Percentiles rank a stretch among this genome's conserved stretches.
Conservation (phyloP, 2,113 vertebrate genomes). For the Mus spicilegus region DNA sequence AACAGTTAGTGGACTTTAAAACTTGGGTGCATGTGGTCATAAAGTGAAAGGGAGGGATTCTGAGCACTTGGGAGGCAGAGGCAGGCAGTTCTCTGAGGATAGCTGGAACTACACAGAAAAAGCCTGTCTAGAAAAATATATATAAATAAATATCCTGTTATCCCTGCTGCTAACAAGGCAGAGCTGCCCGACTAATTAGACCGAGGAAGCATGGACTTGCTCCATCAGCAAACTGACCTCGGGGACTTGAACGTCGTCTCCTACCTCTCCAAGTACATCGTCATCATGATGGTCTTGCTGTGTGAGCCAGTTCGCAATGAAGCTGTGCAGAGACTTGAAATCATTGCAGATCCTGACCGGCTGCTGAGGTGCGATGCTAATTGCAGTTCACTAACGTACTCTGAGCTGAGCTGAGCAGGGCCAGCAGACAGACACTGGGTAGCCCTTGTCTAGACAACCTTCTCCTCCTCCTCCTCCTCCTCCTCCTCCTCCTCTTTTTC, state of each 20-base stretch:
- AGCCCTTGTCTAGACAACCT: not conserved
- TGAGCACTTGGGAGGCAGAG: no score
- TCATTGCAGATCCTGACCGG: conserved; percentile 82
- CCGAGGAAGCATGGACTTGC: conserved; percentile 84
- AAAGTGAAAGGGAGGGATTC: not conserved
- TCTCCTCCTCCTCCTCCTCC: not conserved
- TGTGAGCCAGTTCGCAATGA: conserved; percentile 86
- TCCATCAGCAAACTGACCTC: conserved; percentile 83
- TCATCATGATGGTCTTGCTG: conserved; percentile 85
- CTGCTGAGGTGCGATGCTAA: conserved; percentile 85
- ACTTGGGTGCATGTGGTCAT: not conserved
- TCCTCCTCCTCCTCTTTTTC: no score
- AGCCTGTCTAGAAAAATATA: no score
- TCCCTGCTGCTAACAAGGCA: conserved; percentile 87
- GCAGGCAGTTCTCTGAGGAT: no score
- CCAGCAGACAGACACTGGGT: not conserved
- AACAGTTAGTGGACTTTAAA: not conserved
- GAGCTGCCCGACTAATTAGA: conserved; percentile 82
- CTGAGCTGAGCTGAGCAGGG: not conserved
- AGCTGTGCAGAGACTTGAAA: conserved; percentile 83
- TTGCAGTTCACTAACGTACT: no score
- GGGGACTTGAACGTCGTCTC: conserved; percentile 83
- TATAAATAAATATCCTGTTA: conserved; percentile 71
- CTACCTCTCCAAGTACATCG: conserved; percentile 82
- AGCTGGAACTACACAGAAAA: no score